Conservation (phyloP, 1,140 invertebrate species). For the Chymomyza costata region DNA sequence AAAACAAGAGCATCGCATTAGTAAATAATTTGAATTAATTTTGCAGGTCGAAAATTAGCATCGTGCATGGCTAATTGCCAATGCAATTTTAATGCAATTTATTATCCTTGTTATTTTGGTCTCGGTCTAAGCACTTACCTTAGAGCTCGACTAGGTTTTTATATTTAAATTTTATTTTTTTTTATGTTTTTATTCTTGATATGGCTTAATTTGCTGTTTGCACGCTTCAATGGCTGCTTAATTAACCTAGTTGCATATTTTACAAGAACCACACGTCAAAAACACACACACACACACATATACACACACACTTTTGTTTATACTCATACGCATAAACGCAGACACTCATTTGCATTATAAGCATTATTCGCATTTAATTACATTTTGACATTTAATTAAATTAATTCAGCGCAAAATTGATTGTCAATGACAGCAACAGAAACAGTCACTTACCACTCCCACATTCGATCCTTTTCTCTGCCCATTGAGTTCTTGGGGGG, state of each 20-base stretch:
- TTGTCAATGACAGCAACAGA: constrained; percentile 54
- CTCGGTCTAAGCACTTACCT: no score
- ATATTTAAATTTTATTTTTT: constrained; percentile 2
- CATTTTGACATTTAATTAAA: constrained; percentile 67
- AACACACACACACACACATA: constrained; percentile 16
- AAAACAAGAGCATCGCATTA: constrained; percentile 39
- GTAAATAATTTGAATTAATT: constrained; percentile 65
- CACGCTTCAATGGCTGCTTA: constrained; percentile 63
- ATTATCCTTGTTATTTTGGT: no score
- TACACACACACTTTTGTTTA: no score
- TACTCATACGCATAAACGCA: constrained; percentile 3
- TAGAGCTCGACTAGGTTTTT: constrained; percentile 5
- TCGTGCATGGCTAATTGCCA: constrained; percentile 51
- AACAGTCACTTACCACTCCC: no score
- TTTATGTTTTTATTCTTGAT: not conserved
- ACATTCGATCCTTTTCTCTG: no score
- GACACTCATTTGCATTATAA: constrained; percentile 52
- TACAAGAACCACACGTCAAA: no score
- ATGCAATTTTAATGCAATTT: constrained; percentile 59
- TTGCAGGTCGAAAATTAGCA: constrained; percentile 48
- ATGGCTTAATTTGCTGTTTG: constrained; percentile 17
- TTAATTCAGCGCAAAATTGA: constrained; percentile 59
- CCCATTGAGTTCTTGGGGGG: no score
- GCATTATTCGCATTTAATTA: constrained; percentile 60
- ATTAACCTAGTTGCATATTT: constrained; percentile 69